Evolutionary conservation across 2,888 invertebrate species (phyloP).

Genomic region (Xestia xanthographa): DNA sequence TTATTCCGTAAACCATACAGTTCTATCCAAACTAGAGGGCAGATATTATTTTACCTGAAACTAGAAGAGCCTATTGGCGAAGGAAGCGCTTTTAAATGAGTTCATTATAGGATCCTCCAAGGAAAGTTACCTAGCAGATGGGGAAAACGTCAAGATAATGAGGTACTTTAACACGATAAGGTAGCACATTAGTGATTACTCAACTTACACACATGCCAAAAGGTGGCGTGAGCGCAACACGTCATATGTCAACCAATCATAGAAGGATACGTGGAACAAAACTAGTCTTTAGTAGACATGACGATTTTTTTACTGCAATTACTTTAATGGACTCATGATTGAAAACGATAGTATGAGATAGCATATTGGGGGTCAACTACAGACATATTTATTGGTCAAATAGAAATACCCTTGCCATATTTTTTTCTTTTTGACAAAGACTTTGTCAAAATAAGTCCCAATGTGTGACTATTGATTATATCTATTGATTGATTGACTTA

Average conservation of each 20-base stretch:
- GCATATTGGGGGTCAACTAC: not conserved
- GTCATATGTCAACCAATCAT: constrained; percentile 48
- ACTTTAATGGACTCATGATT: not conserved
- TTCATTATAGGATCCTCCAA: not conserved
- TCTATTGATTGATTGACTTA: not conserved
- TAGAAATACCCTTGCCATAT: not conserved
- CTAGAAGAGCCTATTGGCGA: not conserved
- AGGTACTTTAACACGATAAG: constrained; percentile 19
- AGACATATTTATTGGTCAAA: not conserved
- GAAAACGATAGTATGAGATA: not conserved
- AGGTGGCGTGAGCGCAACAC: constrained; percentile 51
- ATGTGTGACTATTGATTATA: not conserved
- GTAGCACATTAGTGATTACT: constrained; percentile 33
- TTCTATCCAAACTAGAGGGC: not conserved
- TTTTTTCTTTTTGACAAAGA: not conserved
- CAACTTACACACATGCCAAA: constrained; percentile 37
- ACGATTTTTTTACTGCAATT: not conserved
- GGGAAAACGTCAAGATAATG: constrained; percentile 3
- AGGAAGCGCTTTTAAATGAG: constrained; percentile 1
- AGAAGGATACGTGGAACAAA: constrained; percentile 39
- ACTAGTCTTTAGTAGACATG: constrained; percentile 18
- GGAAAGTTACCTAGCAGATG: constrained; percentile 8
- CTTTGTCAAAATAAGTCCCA: not conserved
- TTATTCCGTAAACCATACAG: constrained; percentile 4
- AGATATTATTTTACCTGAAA: not conserved